These are phyloP conservation scores for Albula glossodonta DNA, from an alignment of 2,113 vertebrate species.

Conservation along the genomic window DNA sequence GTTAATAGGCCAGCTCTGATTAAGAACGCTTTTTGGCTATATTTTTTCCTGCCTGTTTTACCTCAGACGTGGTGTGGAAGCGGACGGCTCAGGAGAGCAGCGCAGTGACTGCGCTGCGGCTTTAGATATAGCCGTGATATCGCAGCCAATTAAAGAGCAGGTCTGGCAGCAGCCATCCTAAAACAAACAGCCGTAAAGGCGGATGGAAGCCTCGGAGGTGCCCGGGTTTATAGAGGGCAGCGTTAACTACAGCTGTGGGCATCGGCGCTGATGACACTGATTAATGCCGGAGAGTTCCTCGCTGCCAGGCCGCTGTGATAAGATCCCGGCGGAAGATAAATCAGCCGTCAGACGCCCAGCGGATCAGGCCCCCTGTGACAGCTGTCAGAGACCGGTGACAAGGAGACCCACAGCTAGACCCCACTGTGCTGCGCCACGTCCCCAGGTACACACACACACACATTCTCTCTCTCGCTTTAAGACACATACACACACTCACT, in stretches of 20 bases:
- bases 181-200: constrained; percentile 12
- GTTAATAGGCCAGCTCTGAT: background rate
- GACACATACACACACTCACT: background rate
- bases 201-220: constrained; percentile 8
- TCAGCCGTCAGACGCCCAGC: constrained; percentile 41
- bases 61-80: background rate
- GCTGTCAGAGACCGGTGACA: constrained; percentile 43
- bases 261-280: constrained; percentile 47
- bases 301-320: constrained; percentile 35
- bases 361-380: constrained; percentile 45
- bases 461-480: too few species aligned
- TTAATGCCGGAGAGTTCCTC: constrained; percentile 35
- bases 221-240: constrained; percentile 6
- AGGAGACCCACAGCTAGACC: constrained; percentile 6
- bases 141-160: constrained; percentile 24
- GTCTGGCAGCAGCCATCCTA: background rate
- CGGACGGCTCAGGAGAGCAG: background rate
- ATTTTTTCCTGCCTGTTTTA: background rate
- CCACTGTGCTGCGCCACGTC: background rate
- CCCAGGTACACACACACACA: background rate
- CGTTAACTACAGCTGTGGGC: constrained; percentile 19
- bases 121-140: constrained; percentile 9
- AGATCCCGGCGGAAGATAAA: constrained; percentile 49
- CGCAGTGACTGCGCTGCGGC: background rate
- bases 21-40: background rate